phyloP scores from a whole-genome alignment of 35 echinoderm and acorn worm species.

The Stichopus chloronotus region DNA sequence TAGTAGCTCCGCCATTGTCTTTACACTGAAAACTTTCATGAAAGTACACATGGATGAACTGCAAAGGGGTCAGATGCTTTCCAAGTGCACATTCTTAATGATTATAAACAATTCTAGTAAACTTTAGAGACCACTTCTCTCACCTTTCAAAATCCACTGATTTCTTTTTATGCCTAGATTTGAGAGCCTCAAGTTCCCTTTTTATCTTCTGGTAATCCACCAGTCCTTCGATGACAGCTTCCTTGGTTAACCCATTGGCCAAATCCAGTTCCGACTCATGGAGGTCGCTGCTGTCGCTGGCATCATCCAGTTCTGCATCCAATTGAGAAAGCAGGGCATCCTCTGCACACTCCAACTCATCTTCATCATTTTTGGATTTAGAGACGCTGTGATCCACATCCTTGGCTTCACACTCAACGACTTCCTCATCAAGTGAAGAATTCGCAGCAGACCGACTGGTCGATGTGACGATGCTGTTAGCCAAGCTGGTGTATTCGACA shows the following conservation, averaged over 20 bases:
- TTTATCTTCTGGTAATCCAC: constrained; percentile 66
- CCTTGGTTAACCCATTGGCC: constrained; percentile 29
- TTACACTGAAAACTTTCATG: too few relatives aligned
- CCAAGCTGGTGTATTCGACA: background rate
- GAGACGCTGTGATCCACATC: background rate
- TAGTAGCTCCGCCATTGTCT: too few relatives aligned
- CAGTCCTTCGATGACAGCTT: constrained; percentile 36
- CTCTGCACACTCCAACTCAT: constrained; percentile 43
- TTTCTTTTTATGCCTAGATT: constrained; percentile 53
- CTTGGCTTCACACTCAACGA: background rate
- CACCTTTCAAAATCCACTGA: constrained; percentile 52
- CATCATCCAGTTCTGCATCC: constrained; percentile 70
- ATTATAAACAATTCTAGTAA: too few relatives aligned
- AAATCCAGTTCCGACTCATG: constrained; percentile 5
- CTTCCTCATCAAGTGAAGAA: background rate
- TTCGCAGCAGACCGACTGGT: background rate
- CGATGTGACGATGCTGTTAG: background rate
- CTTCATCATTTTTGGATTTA: background rate
- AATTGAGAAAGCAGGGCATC: constrained; percentile 76
- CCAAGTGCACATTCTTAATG: too few relatives aligned
- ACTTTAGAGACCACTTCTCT: background rate
- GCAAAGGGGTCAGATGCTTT: too few relatives aligned
- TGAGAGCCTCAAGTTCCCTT: constrained; percentile 15
- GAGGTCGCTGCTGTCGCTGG: constrained; percentile 2
- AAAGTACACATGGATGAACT: too few relatives aligned